A percentile compares a stretch with the other conserved stretches of the same genome.
These are phyloP conservation scores for Elanus axillaris DNA, from an alignment of 2,113 vertebrate species.

Conservation along the genomic window DNA sequence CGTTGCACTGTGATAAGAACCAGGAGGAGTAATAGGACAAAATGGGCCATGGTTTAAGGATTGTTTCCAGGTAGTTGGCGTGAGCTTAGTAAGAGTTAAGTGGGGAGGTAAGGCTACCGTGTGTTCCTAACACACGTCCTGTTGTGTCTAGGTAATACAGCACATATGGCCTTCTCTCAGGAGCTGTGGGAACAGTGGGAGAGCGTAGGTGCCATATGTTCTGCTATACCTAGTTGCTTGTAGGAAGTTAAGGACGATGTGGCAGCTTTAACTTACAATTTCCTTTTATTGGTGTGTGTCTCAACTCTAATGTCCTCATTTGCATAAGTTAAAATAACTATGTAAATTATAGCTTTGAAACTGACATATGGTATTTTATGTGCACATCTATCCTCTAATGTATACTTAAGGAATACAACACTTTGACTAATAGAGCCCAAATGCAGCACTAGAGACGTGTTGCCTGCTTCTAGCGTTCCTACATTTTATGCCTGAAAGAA, in stretches of 20 bases:
- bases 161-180: constrained; percentile 37
- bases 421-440: constrained; percentile 56
- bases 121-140: neutral
- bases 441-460: constrained; percentile 43
- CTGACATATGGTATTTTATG: constrained; percentile 59
- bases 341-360: constrained; percentile 65
- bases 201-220: constrained; percentile 35
- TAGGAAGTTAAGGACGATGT: constrained; percentile 41
- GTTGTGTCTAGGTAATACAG: constrained; percentile 26
- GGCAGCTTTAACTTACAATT: constrained; percentile 64
- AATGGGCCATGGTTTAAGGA: neutral
- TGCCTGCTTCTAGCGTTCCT: constrained; percentile 10
- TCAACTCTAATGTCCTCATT: constrained; percentile 65
- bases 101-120: neutral
- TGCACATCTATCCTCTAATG: constrained; percentile 42
- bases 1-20: neutral
- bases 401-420: constrained; percentile 58
- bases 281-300: constrained; percentile 65
- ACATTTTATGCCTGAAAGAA: constrained; percentile 12
- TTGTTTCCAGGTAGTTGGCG: neutral
- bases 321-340: constrained; percentile 70
- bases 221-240: neutral
- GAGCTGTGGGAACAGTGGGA: constrained; percentile 33
- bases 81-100: neutral
- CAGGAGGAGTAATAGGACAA: neutral